Percentiles rank a stretch among this genome's conserved stretches.
These are phyloP conservation scores for Anguilla japonica DNA, from an alignment of 2,113 vertebrate genomes.

Conservation along the genomic window DNA sequence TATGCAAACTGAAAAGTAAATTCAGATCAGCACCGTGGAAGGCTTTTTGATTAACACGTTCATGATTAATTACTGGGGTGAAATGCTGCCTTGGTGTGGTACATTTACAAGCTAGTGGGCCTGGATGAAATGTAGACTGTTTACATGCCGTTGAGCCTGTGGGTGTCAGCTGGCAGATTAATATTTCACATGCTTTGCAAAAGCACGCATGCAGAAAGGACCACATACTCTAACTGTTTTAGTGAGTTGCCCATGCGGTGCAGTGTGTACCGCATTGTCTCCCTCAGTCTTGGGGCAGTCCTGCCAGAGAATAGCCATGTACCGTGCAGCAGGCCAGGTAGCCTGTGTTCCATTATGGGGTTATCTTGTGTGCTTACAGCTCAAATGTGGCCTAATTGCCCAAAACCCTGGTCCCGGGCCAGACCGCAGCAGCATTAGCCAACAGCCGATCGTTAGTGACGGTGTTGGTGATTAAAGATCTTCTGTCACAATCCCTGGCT, in stretches of 20 bases:
- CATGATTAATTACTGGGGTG: neutral
- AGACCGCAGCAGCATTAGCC: slow-evolving; percentile 6
- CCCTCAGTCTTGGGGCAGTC: neutral
- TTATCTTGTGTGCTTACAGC: slow-evolving; percentile 14
- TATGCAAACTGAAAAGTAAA: neutral
- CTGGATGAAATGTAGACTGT: neutral
- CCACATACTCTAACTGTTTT: neutral
- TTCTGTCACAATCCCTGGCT: slow-evolving; percentile 18
- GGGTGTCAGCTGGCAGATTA: neutral
- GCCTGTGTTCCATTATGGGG: neutral
- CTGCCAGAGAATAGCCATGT: neutral
- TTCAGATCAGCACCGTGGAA: neutral
- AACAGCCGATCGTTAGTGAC: neutral
- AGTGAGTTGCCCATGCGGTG: neutral
- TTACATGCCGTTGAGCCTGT: neutral
- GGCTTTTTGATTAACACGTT: neutral
- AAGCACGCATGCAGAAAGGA: neutral
- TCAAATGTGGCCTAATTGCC: slow-evolving; percentile 16
- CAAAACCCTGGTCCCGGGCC: neutral
- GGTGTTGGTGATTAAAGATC: slow-evolving; percentile 31
- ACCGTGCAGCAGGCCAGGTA: neutral
- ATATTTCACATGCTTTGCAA: neutral
- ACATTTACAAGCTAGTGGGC: neutral
- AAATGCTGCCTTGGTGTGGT: neutral
- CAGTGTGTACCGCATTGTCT: neutral